A percentile compares a stretch with the other conserved stretches of the same genome.
These are phyloP conservation scores for Scaptomyza hsui DNA, from an alignment of 1,140 invertebrate genomes.

Conservation along the genomic window DNA sequence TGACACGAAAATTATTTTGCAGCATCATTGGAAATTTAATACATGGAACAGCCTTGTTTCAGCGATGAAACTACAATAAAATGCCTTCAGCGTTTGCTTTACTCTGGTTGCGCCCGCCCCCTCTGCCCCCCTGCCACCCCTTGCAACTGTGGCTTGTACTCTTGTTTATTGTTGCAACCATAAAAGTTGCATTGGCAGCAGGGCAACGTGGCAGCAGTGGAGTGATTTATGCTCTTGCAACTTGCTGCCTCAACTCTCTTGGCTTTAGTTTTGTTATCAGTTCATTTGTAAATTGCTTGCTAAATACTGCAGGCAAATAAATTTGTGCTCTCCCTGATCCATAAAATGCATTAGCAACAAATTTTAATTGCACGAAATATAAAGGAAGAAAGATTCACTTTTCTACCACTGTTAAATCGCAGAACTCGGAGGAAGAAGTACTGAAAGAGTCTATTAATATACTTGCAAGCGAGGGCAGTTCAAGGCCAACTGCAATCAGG, in stretches of 20 bases:
- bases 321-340: slow-evolving; percentile 9
- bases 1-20: not conserved
- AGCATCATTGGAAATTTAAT: not conserved
- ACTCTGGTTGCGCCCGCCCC: not conserved
- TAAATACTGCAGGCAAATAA: slow-evolving; percentile 25
- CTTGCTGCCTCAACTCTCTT: not conserved
- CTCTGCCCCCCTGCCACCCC: no score
- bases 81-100: slow-evolving; percentile 5
- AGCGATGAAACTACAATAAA: slow-evolving; percentile 13
- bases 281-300: slow-evolving; percentile 51
- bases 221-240: slow-evolving; percentile 54
- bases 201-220: slow-evolving; percentile 18
- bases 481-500: slow-evolving; percentile 70
- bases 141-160: no score
- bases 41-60: slow-evolving; percentile 10
- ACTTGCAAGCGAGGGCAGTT: slow-evolving; percentile 43
- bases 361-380: slow-evolving; percentile 44
- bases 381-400: not conserved
- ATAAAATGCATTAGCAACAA: slow-evolving; percentile 49
- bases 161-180: not conserved
- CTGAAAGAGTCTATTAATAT: slow-evolving; percentile 25
- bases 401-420: not conserved
- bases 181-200: slow-evolving; percentile 1
- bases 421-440: not conserved
- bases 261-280: slow-evolving; percentile 35